Evolutionary conservation across 2,797 vertebrate species (phyloP).

Genomic region (Danionella dracula): DNA sequence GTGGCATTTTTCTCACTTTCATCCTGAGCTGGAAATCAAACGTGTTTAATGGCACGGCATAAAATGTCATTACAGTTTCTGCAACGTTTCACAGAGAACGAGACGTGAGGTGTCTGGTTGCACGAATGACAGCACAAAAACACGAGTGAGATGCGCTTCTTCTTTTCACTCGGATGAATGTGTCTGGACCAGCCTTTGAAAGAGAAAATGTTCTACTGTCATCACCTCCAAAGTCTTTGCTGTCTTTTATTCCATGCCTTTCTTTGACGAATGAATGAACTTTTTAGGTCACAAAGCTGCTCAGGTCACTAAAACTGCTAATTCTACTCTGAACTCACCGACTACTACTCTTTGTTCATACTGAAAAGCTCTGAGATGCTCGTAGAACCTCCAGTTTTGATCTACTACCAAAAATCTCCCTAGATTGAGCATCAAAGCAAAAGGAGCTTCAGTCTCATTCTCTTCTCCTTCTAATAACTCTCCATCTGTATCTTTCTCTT

Average conservation of each 20-base stretch:
- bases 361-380: too few relatives aligned
- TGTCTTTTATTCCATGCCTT: background rate
- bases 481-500: too few relatives aligned
- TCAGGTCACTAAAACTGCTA: background rate
- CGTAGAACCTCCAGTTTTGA: too few relatives aligned
- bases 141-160: background rate
- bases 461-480: too few relatives aligned
- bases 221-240: slow-evolving; percentile 7
- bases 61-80: slow-evolving; percentile 38
- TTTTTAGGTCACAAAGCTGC: background rate
- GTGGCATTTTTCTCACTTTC: slow-evolving; percentile 20
- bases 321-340: background rate
- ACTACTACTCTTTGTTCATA: background rate
- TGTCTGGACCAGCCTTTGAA: background rate
- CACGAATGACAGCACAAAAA: background rate
- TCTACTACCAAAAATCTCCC: too few relatives aligned
- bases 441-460: too few relatives aligned
- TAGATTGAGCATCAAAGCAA: too few relatives aligned
- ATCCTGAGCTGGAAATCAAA: slow-evolving; percentile 20
- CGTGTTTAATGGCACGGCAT: slow-evolving; percentile 32
- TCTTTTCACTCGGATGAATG: slow-evolving; percentile 3
- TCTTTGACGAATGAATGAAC: background rate
- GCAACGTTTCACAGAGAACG: background rate
- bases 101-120: slow-evolving; percentile 23
- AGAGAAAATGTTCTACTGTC: background rate